phyloP scores from a whole-genome alignment of 2,888 invertebrate genomes.

The Chloromyia formosa region DNA sequence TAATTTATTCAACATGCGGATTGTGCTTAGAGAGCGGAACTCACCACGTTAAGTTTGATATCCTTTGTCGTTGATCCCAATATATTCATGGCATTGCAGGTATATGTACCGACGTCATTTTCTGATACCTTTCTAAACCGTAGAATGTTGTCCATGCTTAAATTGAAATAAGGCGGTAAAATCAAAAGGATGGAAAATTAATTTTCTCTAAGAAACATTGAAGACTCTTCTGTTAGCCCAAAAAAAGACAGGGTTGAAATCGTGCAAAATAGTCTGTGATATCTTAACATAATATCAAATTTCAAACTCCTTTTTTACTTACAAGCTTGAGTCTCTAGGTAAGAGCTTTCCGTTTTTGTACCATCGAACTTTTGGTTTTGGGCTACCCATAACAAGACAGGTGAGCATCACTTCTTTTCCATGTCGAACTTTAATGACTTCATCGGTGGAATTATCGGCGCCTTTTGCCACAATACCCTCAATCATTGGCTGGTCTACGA shows the following conservation, averaged over 20 bases:
- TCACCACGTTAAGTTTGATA: background rate
- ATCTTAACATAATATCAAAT: background rate
- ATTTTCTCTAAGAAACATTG: background rate
- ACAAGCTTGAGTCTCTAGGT: background rate
- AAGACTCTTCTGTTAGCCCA: background rate
- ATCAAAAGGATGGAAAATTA: no score
- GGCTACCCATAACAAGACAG: conserved; percentile 63
- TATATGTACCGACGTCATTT: conserved; percentile 18
- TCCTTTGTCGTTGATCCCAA: conserved; percentile 13
- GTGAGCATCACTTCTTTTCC: conserved; percentile 53
- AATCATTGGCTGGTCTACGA: background rate
- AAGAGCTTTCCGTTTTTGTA: conserved; percentile 58
- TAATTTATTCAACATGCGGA: background rate
- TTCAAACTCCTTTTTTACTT: background rate
- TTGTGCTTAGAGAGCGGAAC: background rate
- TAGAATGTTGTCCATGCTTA: conserved; percentile 4
- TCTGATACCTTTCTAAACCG: background rate
- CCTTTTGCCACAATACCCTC: background rate
- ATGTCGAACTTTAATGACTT: background rate
- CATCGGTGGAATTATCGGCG: background rate
- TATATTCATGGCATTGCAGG: conserved; percentile 1
- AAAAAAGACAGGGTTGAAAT: no score
- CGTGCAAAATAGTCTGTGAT: no score
- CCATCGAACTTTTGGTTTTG: conserved; percentile 65
- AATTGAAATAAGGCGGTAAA: no score